Base-by-base conservation (phyloP, 2,113 vertebrate species). In the Motacilla tschutschensis region DNA sequence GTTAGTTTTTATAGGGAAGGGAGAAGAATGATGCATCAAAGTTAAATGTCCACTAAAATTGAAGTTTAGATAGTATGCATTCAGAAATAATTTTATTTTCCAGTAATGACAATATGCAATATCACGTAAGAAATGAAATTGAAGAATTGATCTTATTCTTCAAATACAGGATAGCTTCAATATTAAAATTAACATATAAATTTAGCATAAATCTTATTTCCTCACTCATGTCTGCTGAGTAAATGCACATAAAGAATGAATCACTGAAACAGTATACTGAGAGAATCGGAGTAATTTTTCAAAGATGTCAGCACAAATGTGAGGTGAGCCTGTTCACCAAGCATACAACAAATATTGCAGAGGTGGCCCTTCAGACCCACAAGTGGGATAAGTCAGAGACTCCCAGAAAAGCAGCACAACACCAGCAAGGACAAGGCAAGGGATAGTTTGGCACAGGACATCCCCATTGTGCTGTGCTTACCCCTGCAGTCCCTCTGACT, bases 101-200 rank as follows among this genome's bases (percentile, higher is more conserved):
- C 70, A 75, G 76, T 88, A 95, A 96, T 92, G 96, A 96, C 96
- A 96, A 95, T 85, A 69, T 86, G 92, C 95, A 92, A 91, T 95
- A 92, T 89, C 92, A 92, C 46, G 22, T 95, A 97, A 96, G 96
- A 96, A 97, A 96, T 96, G 92, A 96, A 97, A 97, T 89, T 96
- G 95, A 96, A 94, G 95, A 96, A 96, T 93, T 96, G 96, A 95
- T 97, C 96, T 96, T 96, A 95, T 94, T 95, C 84, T 93, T 95
- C 96, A 97, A 97, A 93, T 95, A 89, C 59, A 96, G 85, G 93
- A 95, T 96, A 81, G 95, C 96, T 97, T 95, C 95, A 89, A 90
- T 97, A 96, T 96, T 95, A 96, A 96, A 97, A 97, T 97, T 97
- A 97, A 97, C 97, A 97, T 97, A 97, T 95, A 97, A 97, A 97